A percentile compares a stretch with the other conserved stretches of the same genome.
phyloP scores from a whole-genome alignment of 1,140 invertebrate genomes.

The Zeugodacus cucurbitae region DNA sequence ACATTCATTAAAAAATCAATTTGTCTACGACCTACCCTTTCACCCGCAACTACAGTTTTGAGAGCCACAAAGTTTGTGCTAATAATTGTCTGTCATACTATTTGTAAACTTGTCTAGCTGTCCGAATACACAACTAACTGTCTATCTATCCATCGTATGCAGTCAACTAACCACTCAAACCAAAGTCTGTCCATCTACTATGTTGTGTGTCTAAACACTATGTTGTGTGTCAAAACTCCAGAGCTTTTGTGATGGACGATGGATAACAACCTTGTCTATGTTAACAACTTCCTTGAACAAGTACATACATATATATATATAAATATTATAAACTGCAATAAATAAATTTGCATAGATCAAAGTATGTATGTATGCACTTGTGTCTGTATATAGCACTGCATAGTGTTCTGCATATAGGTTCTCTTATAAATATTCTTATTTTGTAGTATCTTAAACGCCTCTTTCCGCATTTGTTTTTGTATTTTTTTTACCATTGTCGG shows the following conservation, averaged over 20 bases:
- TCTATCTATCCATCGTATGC: neutral
- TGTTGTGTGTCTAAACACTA: neutral
- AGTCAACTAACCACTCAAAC: neutral
- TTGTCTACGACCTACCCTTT: neutral
- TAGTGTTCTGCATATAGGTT: neutral
- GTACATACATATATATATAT: neutral
- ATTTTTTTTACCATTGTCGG: neutral
- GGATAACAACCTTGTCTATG: slow-evolving; percentile 8
- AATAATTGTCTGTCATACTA: neutral
- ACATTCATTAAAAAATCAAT: neutral
- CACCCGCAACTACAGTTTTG: neutral
- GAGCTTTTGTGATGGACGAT: neutral
- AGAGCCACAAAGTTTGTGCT: neutral
- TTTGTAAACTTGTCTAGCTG: slow-evolving; percentile 25
- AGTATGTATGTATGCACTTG: neutral
- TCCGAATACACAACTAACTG: neutral
- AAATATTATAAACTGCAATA: neutral
- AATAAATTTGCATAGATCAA: slow-evolving; percentile 8
- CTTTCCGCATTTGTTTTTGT: neutral
- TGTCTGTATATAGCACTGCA: neutral
- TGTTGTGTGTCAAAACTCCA: neutral
- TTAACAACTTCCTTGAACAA: slow-evolving; percentile 2
- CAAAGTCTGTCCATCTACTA: neutral
- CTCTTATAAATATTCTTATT: neutral
- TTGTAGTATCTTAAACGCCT: neutral